Conservation (phyloP, 2,888 invertebrate genomes). For the Disparrhopalites patrizii region DNA sequence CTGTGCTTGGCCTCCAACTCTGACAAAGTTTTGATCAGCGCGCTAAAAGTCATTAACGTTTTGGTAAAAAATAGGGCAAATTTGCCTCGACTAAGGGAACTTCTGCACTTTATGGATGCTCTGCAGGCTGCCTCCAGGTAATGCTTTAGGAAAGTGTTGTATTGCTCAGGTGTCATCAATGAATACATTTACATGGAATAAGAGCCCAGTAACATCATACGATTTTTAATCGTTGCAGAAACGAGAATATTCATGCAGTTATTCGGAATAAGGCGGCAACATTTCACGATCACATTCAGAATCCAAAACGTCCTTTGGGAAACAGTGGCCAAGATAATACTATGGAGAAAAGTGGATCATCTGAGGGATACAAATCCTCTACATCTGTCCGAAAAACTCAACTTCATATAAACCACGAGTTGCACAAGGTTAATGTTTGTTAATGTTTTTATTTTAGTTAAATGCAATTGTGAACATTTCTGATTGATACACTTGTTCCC, state of each 20-base stretch:
- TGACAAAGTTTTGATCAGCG: constrained; percentile 28
- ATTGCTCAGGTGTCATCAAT: background rate
- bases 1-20: constrained; percentile 35
- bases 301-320: constrained; percentile 13
- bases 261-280: constrained; percentile 9
- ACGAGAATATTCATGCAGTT: constrained; percentile 11
- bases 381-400: background rate
- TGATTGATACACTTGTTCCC: background rate
- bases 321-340: background rate
- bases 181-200: no score
- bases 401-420: background rate
- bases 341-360: background rate
- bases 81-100: constrained; percentile 24
- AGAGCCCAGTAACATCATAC: no score
- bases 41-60: constrained; percentile 35
- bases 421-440: constrained; percentile 11
- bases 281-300: constrained; percentile 14
- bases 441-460: background rate
- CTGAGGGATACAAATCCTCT: background rate
- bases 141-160: background rate
- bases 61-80: constrained; percentile 35
- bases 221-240: constrained; percentile 1
- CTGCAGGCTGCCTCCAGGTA: constrained; percentile 25
- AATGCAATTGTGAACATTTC: background rate
- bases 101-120: constrained; percentile 36